Conservation (phyloP, 1,140 invertebrate species). For the Mizuhopecten yessoensis region DNA sequence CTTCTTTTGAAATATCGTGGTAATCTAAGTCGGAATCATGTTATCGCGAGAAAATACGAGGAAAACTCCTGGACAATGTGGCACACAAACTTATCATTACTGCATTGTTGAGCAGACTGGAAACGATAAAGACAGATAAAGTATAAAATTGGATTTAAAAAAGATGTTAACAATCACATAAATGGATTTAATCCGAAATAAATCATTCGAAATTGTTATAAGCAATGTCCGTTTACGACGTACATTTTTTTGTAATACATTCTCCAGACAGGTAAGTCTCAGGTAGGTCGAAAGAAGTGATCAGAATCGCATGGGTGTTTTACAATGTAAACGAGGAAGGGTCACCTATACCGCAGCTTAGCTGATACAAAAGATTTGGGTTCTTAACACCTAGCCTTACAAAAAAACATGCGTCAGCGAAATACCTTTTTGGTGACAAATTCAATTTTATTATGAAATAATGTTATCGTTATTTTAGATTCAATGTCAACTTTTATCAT, state of each 20-base stretch:
- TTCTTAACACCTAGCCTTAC: background rate
- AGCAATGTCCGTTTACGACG: conserved; percentile 12
- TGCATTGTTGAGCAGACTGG: background rate
- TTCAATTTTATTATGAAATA: background rate
- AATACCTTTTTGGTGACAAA: background rate
- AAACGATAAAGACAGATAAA: conserved; percentile 19
- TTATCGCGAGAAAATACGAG: conserved; percentile 25
- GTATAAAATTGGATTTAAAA: conserved; percentile 25
- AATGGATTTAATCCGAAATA: background rate
- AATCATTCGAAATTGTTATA: conserved; percentile 28
- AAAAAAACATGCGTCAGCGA: background rate
- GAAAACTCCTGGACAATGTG: background rate
- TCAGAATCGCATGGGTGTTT: background rate
- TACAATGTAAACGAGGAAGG: background rate
- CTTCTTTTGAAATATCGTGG: conserved; percentile 27
- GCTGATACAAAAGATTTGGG: too few relatives aligned
- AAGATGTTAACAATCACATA: conserved; percentile 36
- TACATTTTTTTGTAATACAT: background rate
- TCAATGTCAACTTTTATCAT: too few relatives aligned
- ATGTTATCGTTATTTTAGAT: background rate
- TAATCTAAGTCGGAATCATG: background rate
- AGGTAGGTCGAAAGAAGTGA: background rate
- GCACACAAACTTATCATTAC: conserved; percentile 3
- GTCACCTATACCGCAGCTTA: background rate
- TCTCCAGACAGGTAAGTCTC: background rate